Evolutionary conservation across 1,140 invertebrate genomes (phyloP), one percentile per base, ranked within the genome.

Genomic region (Atta texana): DNA sequence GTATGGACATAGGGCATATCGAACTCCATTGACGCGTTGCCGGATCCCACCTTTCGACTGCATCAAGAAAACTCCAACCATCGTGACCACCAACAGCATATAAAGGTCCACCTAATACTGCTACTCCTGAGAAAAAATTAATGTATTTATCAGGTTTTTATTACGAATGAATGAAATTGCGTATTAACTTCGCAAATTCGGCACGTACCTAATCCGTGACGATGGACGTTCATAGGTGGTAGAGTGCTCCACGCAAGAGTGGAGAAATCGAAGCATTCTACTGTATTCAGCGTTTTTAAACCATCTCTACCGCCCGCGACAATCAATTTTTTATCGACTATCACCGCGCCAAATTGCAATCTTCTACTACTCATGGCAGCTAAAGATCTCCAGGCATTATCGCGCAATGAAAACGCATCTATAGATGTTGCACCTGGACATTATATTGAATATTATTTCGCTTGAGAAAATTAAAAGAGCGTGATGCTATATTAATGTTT

Each of bases 71-170:
- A 91, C 98, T 98, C 98, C 98, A 99, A 51, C 97, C 97, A 95
- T 99, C 98, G 93, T 99, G 98, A 18, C 98, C 99, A 39, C 98
- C 98, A 10, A 99, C 98, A 7, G 98, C 98, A 95, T 99, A 99
- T 64, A 99, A 96, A 1, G 98, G 98, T 0, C 98, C 98, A 84
- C 96, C 96, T 55, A 99, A 95, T 12, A 98, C 97, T 3, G 98
- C 98, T 34, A 99, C 98, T 53, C 98, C 98, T 96, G 87, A 88
- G 2, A 86, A 90, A 68, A 18, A 63, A 24, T 39, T 55, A 21
- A 68, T 34, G 55, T 53, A 76, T 76, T 51, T 61, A 10, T 2
- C 18, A 49, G 21, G 10, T 24, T 69, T 69, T 69, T 31, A 84
- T 81, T 55, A 69, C 53, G 2, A 68, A 80, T 68, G 53, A 66